Evolutionary conservation across 2,797 vertebrate species (phyloP), one percentile per base, ranked within the genome.

Genomic region (Hirundo rustica): DNA sequence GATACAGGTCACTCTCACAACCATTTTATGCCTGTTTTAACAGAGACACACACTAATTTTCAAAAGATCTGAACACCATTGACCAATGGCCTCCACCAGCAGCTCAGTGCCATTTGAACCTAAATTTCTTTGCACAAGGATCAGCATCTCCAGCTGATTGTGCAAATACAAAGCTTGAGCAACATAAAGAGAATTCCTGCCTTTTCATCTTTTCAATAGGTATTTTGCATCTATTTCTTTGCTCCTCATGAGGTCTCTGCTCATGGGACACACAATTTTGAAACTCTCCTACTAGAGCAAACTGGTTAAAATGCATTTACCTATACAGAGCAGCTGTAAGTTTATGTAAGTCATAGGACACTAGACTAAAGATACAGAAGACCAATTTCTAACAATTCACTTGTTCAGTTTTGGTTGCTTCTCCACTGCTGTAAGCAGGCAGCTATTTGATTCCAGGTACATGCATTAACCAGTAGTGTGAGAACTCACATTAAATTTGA

Each of bases 401-500:
- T 50, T 38, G 20, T 11, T 65, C 32, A 14, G 15, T 53, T 83
- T n/a, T 27, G n/a, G 44, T 25, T 61, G 18, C 54, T 50, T 42
- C 29, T 53, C 38, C 14, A 1, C 7, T 10, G 22, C 73, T 40
- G 2, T 13, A 57, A 50, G n/a, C 0, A 0, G 76, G 20, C 0
- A 42, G 26, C 26, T 40, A 47, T 25, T 55, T 38, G n/a, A 44
- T 57, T 67, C 16, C 13, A 16, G 8, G 26, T 4, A 51, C 47
- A 45, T 3, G 10, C 48, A 47, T 16, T 23, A 53, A 53, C 7
- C 29, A n/a, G 36, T 7, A 50, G 21, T 3, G 26, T 2, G 2
- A 47, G 64, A 92, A 51, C 12, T 8, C 1, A 0, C 30, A 18
- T 51, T 8, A 29, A 21, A 53, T 15, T 38, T 14, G 2, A 11